Percentiles rank a stretch among this genome's conserved stretches.
Evolutionary conservation across 2,113 vertebrate species (phyloP).

Genomic region (Apaloderma vittatum): DNA sequence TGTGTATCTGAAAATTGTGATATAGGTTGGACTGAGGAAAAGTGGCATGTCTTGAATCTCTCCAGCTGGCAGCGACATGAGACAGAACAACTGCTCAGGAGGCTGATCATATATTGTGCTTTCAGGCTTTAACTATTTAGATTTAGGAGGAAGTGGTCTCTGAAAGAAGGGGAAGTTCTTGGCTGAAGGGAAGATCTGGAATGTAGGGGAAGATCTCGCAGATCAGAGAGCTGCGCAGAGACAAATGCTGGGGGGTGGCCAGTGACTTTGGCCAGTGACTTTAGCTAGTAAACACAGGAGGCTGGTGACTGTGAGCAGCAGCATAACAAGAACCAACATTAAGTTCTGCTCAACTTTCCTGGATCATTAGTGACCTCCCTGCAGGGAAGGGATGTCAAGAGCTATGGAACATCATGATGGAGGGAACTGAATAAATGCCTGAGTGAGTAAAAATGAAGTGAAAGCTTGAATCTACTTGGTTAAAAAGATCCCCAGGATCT

Average conservation of each 20-base stretch:
- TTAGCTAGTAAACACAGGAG: accelerated
- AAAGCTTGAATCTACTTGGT: background rate
- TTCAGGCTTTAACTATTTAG: background rate
- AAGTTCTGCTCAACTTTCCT: background rate
- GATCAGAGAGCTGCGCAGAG: background rate
- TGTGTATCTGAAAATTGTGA: background rate
- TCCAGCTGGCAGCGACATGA: background rate
- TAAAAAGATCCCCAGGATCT: background rate
- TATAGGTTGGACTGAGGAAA: background rate
- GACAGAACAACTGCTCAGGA: background rate
- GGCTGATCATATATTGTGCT: accelerated
- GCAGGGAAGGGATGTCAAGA: background rate
- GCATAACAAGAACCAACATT: background rate
- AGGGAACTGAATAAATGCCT: background rate
- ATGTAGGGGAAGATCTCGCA: background rate
- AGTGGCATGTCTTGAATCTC: background rate
- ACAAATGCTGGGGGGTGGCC: background rate
- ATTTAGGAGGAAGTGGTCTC: background rate
- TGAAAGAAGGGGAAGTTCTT: background rate
- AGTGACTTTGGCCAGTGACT: background rate
- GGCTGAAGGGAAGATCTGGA: background rate
- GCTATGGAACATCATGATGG: background rate
- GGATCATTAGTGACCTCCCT: background rate
- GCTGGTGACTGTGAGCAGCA: background rate
- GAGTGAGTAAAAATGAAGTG: background rate